Conservation (phyloP, 2,888 invertebrate species). For the Steinernema hermaphroditum region DNA sequence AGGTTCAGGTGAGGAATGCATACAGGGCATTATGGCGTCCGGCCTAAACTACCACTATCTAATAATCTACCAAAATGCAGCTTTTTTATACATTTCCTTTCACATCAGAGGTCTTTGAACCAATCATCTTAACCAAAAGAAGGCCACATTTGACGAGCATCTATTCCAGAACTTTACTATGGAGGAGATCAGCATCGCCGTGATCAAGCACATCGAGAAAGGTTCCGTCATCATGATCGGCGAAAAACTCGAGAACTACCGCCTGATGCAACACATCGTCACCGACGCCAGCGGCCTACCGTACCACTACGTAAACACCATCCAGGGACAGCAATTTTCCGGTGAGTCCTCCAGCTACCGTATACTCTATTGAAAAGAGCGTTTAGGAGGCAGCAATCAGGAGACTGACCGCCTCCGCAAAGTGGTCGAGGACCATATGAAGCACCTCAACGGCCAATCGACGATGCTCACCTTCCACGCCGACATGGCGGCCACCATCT, state of each 20-base stretch:
- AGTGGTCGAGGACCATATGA: slow-evolving; percentile 5
- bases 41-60: no score
- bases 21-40: no score
- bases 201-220: slow-evolving; percentile 3
- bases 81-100: no score
- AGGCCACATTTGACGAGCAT: no score
- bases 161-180: not conserved
- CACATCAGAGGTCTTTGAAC: no score
- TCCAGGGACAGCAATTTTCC: not conserved
- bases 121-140: no score
- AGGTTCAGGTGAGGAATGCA: not conserved
- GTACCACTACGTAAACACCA: slow-evolving; percentile 12
- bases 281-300: slow-evolving; percentile 1
- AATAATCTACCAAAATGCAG: no score
- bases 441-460: slow-evolving; percentile 1
- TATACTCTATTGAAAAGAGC: not conserved
- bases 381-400: not conserved
- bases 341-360: not conserved
- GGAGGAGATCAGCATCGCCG: not conserved
- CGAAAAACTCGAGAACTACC: not conserved
- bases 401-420: slow-evolving; percentile 2
- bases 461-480: not conserved
- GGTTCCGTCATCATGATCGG: not conserved
- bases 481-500: slow-evolving; percentile 10
- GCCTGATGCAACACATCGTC: not conserved